phyloP scores from a whole-genome alignment of 2,888 invertebrate species.

The Anorthoa munda region DNA sequence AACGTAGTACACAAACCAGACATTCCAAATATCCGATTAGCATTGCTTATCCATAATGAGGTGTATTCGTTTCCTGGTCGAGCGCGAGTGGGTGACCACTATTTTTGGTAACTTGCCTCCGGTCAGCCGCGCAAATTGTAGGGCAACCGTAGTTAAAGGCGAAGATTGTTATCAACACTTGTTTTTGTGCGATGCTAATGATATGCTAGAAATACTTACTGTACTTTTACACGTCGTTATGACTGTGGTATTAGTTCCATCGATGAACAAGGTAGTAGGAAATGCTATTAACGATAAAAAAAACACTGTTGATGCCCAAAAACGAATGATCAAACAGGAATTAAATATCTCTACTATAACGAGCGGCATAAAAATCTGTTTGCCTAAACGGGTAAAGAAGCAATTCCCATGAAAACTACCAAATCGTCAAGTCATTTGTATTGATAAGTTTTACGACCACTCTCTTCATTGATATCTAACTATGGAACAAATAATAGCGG shows the following conservation, averaged over 20 bases:
- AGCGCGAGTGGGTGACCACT: constrained; percentile 77
- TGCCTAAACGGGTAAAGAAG: constrained; percentile 28
- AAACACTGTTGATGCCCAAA: neutral
- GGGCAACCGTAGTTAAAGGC: constrained; percentile 65
- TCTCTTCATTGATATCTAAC: constrained; percentile 42
- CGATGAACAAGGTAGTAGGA: constrained; percentile 3
- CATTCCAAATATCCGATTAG: constrained; percentile 71
- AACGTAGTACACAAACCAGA: constrained; percentile 13
- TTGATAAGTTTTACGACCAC: constrained; percentile 60
- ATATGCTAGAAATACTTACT: constrained; percentile 47
- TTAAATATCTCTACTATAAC: constrained; percentile 4
- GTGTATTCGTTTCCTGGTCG: constrained; percentile 76
- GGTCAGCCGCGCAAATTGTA: constrained; percentile 71
- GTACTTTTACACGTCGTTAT: constrained; percentile 31
- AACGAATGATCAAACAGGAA: neutral
- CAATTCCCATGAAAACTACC: constrained; percentile 29
- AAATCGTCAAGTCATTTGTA: constrained; percentile 58
- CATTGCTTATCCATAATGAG: constrained; percentile 63
- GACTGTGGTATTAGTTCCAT: neutral
- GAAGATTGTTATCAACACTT: constrained; percentile 59
- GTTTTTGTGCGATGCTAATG: constrained; percentile 54
- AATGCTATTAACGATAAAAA: neutral
- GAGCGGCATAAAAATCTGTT: constrained; percentile 19
- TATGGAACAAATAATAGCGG: constrained; percentile 23
- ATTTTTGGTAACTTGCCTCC: constrained; percentile 83